Evolutionary conservation across 2,797 vertebrate species (phyloP), one percentile per base, ranked within the genome.

Genomic region (Nyctalus aviator): DNA sequence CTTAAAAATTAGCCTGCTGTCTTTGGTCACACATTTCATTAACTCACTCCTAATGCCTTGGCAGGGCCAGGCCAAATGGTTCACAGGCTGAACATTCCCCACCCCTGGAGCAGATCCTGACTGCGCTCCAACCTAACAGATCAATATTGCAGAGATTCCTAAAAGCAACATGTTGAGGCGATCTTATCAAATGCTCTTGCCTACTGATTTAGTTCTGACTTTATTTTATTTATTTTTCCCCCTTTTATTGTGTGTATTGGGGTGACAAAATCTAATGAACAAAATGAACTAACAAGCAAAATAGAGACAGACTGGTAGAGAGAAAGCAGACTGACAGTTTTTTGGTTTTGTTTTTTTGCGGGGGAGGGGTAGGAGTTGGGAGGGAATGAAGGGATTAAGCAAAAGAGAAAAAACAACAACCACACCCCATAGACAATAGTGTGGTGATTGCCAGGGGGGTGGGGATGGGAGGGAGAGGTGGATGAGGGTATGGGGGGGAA

Each of bases 131-230:
- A 44, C 55, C 12, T 64, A 79, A 84, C 68, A 72, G 76, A 77
- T 84, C 59, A 84, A 78, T 32, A 82, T 85, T 27, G 11, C 66
- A 94, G 83, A 76, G 88, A 78, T 81, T 91, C 72, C 55, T 73
- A 73, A 95, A 94, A 78, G 81, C 84, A 91, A 37, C 79, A 64
- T 72, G 46, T 84, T 30, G 17, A 68, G 25, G 68, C 5, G 41
- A 35, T 92, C 91, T 91, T 88, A 92, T 55, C 57, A 79, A 87
- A 87, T 53, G 23, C 30, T 46, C 66, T 77, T 77, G 25, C 66
- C 59, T 93, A 35, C 46, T 68, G 64, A 86, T 89, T 69, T 91
- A 77, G 48, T 15, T 62, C 85, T 81, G 83, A 79, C 79, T 96
- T 85, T 66, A 66, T 62, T 62, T 62, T 59, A 62, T 62, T 62